Evolutionary conservation across 2,888 invertebrate genomes (phyloP).

Genomic region (Lasius fuliginosus): DNA sequence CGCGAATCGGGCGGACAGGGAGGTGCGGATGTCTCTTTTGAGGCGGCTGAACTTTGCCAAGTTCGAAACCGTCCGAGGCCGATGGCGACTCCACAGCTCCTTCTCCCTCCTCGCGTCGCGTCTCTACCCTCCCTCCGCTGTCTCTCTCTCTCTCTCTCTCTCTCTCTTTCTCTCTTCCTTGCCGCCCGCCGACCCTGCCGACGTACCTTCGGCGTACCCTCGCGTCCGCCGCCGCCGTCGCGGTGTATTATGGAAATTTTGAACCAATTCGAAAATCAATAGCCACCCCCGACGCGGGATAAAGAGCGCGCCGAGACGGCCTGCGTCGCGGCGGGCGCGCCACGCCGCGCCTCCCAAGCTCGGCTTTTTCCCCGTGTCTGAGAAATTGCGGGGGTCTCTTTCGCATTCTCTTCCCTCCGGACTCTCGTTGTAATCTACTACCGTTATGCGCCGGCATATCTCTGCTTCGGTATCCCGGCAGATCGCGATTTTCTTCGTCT

Average conservation of each 20-base stretch:
- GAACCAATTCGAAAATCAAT: conserved; percentile 86
- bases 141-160: conserved; percentile 40
- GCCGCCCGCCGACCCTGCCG: conserved; percentile 52
- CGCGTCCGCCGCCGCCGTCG: conserved; percentile 68
- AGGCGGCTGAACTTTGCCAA: conserved; percentile 84
- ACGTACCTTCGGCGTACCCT: conserved; percentile 66
- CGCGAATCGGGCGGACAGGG: conserved; percentile 67
- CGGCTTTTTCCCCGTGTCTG: conserved; percentile 46
- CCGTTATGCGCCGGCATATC: too few relatives aligned
- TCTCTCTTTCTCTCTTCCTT: conserved; percentile 37
- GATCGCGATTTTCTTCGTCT: not conserved
- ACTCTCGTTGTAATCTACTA: not conserved
- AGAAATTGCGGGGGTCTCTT: conserved; percentile 32
- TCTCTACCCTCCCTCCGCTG: conserved; percentile 33
- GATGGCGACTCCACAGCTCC: conserved; percentile 68
- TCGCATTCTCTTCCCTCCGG: conserved; percentile 1
- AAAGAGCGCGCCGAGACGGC: conserved; percentile 72
- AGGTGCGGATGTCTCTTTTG: conserved; percentile 80
- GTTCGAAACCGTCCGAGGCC: conserved; percentile 82
- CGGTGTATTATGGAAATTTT: conserved; percentile 85
- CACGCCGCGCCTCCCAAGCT: conserved; percentile 31
- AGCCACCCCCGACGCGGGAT: conserved; percentile 74
- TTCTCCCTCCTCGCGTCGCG: conserved; percentile 56
- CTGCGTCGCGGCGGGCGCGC: conserved; percentile 69
- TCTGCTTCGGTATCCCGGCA: not conserved